Evolutionary conservation across 2,888 invertebrate genomes (phyloP), one percentile per base, ranked within the genome.

Genomic region (Craniophora ligustri): DNA sequence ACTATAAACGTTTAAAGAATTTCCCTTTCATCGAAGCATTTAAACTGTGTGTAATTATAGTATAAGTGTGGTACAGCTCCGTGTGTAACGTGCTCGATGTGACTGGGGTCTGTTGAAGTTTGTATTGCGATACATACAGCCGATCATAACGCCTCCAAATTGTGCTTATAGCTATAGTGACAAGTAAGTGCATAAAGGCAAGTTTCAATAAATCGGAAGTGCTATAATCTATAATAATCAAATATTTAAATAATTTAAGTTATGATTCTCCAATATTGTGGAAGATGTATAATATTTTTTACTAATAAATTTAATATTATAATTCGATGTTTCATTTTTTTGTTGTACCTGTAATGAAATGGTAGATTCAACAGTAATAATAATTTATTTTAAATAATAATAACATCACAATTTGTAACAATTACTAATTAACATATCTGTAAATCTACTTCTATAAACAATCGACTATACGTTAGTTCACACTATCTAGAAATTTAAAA

Each of bases 291-390:
- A 91, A 93, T 93, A 93, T 93, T 93, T 92, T 93, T 92, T 93
- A 93, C 93, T 93, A 93, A 93, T 93, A 93, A 93, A 93, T 93
- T 93, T 93, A 93, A 92, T 93, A 93, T 92, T 92, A 89, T 92
- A 92, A 10, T 57, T 42, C 40, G 47, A 76, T 57, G 84, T 90
- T 90, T 90, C 77, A 85, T 87, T 91, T 82, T 28, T n/a, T n/a
- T n/a, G n/a, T n/a, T 47, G 11, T 32, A 18, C 49, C 42, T 40
- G 3, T 5, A 56, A 3, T 50, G 14, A 39, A 39, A 23, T 0
- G 1, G 8, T 15, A 10, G 16, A n/a, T 10, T 58, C 7, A 66
- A 45, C 39, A 65, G 10, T 50, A 31, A 49, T 13, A 58, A 62
- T 68, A 53, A 60, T 74, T 74, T 74, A 71, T 67, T 67, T 64